Conservation (phyloP, 2,797 vertebrate genomes). For the Margarornis squamiger region DNA sequence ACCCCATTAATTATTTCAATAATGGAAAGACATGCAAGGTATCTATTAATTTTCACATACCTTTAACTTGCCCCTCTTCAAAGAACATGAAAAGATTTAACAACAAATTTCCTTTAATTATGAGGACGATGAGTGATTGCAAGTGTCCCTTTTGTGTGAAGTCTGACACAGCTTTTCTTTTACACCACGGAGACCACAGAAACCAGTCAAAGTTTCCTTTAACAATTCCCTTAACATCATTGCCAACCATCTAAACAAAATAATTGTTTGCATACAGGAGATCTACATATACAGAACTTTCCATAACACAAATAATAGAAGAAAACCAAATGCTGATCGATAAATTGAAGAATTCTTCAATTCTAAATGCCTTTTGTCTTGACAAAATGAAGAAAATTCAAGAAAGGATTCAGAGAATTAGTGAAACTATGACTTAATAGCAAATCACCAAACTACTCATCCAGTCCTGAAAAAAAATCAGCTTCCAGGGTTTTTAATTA, state of each 20-base stretch:
- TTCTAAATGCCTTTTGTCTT: background rate
- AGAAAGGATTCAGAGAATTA: background rate
- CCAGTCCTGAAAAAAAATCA: constrained; percentile 4
- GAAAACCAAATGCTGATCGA: background rate
- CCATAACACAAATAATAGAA: background rate
- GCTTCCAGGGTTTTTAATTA: constrained; percentile 53
- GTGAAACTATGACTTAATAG: constrained; percentile 17
- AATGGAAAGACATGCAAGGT: background rate
- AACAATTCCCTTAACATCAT: background rate
- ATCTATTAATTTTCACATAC: background rate
- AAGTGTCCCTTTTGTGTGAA: background rate
- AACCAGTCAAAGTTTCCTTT: background rate
- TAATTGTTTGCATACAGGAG: background rate
- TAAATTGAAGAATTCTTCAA: background rate
- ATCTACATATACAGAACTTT: background rate
- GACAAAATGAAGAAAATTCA: constrained; percentile 18
- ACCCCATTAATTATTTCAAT: background rate
- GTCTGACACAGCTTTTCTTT: background rate
- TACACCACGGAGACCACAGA: background rate
- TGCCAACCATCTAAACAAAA: background rate
- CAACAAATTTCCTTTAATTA: background rate
- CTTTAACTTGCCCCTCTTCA: background rate
- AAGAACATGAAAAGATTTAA: background rate
- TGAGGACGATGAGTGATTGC: background rate
- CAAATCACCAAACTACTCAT: constrained; percentile 33